Conservation (phyloP, 2,888 invertebrate species). For the Sthenelais limicola region DNA sequence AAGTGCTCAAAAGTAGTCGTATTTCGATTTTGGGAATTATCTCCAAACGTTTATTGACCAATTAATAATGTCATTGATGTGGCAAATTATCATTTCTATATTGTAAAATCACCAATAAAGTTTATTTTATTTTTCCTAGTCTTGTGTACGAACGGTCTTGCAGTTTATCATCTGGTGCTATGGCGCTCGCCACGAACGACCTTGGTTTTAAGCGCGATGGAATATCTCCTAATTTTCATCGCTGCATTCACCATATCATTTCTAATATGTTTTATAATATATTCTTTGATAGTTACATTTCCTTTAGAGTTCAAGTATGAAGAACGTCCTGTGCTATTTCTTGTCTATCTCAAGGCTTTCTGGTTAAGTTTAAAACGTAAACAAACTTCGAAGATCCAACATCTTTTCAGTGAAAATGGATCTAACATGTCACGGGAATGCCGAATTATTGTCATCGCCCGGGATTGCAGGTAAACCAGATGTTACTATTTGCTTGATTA, state of each 20-base stretch:
- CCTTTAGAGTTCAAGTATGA: slow-evolving; percentile 38
- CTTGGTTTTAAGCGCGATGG: slow-evolving; percentile 27
- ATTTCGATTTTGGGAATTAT: too few relatives aligned
- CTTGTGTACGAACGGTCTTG: too few relatives aligned
- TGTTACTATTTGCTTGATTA: neutral
- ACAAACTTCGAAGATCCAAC: slow-evolving; percentile 33
- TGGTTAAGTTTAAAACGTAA: slow-evolving; percentile 17
- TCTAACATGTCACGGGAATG: neutral
- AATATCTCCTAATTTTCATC: slow-evolving; percentile 27
- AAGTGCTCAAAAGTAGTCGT: too few relatives aligned
- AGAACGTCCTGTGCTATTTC: slow-evolving; percentile 37
- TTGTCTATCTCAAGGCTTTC: slow-evolving; percentile 38
- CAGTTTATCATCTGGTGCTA: too few relatives aligned
- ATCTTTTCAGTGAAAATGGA: slow-evolving; percentile 28
- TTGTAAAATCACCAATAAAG: too few relatives aligned
- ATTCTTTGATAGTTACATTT: slow-evolving; percentile 38
- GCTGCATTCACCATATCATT: slow-evolving; percentile 27
- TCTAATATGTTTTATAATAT: slow-evolving; percentile 28
- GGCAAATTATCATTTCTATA: too few relatives aligned
- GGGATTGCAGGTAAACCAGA: slow-evolving; percentile 36
- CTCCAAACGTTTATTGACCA: too few relatives aligned
- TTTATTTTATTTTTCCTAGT: too few relatives aligned
- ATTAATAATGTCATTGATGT: too few relatives aligned
- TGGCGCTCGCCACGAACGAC: slow-evolving; percentile 33
- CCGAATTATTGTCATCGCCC: slow-evolving; percentile 27